Conservation (phyloP, 2,888 invertebrate genomes). For the Thera britannica region DNA sequence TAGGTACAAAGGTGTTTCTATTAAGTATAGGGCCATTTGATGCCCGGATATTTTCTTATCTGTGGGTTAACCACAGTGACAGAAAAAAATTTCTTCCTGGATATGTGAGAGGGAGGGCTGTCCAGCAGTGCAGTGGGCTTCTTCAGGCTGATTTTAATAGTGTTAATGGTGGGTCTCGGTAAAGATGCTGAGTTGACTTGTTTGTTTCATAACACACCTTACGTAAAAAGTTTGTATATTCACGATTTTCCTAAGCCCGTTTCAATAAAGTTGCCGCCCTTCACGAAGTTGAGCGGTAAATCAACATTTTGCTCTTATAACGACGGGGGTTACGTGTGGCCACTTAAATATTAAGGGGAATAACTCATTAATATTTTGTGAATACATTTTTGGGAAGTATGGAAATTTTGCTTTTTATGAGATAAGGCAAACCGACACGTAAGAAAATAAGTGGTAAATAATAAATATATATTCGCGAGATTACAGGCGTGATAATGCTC, state of each 20-base stretch:
- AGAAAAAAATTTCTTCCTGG: too few species aligned
- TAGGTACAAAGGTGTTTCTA: too few species aligned
- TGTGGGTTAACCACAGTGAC: too few species aligned
- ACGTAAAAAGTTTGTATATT: slow-evolving; percentile 38
- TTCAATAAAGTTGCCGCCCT: slow-evolving; percentile 44
- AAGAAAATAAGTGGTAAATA: slow-evolving; percentile 9
- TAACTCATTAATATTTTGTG: slow-evolving; percentile 42
- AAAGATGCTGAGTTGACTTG: too few species aligned
- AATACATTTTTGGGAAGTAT: slow-evolving; percentile 33
- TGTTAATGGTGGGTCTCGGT: too few species aligned
- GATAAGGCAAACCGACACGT: slow-evolving; percentile 17
- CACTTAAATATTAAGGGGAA: slow-evolving; percentile 42
- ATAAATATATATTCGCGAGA: not conserved
- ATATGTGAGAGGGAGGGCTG: too few species aligned
- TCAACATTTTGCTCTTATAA: slow-evolving; percentile 46
- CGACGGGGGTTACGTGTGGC: slow-evolving; percentile 40
- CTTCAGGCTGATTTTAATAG: too few species aligned
- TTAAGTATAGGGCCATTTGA: too few species aligned
- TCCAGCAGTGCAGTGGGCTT: too few species aligned
- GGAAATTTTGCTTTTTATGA: slow-evolving; percentile 31
- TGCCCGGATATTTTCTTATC: too few species aligned
- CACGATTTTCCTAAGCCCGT: slow-evolving; percentile 45
- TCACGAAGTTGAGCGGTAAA: slow-evolving; percentile 50
- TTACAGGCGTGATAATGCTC: not conserved
- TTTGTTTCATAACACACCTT: not conserved